Evolutionary conservation across 1,140 invertebrate species (phyloP), one percentile per base, ranked within the genome.

Genomic region (Drosophila kohkoa): DNA sequence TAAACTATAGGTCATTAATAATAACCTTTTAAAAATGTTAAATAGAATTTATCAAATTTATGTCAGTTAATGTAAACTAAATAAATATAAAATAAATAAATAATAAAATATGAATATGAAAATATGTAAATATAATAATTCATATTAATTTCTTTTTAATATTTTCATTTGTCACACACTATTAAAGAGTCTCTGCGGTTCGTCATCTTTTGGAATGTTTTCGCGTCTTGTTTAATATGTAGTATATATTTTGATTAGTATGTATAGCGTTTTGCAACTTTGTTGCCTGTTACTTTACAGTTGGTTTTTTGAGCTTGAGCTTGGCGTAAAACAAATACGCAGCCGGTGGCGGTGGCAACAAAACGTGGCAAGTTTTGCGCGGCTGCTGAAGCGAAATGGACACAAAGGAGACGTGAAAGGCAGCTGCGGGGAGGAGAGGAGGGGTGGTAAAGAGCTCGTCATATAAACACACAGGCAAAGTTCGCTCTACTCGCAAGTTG

Each of bases 271-370:
- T 46, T 55, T 38, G 15, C 48, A 60, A 55, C 7, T 16, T 68
- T 30, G 65, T 41, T 51, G 45, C 30, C n/a, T 43, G 41, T 13
- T 54, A 15, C 35, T 59, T 59, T 59, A 45, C 20, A 59, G 16
- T 71, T 75, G 16, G 55, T 62, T 68, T 20, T 54, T 62, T 62
- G 20, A 25, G 63, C n/a, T 59, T 20, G 6, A 30, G 35, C 20
- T 8, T 45, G 55, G 28, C 63, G 54, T 45, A 62, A 65, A 70
- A 63, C 60, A 71, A 75, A 75, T 75, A 75, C 58, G 58, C 72
- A 41, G 46, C 3, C 13, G 35, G 35, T 8, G 8, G 15, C 51
- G 58, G 43, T 7, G 68, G 59, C 71, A 54, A 5, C 57, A 63
- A 70, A 63, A 8, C 28, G 38, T 63, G 65, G 57, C 60, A 72